A percentile compares a stretch with the other conserved stretches of the same genome.
Conservation (phyloP, 2,797 vertebrate genomes). For the Pyrocephalus nanus region DNA sequence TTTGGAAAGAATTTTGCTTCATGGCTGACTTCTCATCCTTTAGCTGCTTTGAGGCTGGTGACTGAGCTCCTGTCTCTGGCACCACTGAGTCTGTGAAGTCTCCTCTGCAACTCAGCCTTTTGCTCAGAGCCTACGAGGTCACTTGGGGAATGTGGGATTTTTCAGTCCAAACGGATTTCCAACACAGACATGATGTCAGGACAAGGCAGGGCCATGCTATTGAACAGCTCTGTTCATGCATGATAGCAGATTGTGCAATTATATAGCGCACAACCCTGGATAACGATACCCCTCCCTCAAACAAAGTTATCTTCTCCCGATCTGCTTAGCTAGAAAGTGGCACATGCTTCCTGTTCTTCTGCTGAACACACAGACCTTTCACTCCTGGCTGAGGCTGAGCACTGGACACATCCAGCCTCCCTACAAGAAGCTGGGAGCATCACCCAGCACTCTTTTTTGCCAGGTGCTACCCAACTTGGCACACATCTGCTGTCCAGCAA, state of each 20-base stretch:
- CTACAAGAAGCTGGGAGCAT: neutral
- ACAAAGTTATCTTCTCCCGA: slow-evolving; percentile 89
- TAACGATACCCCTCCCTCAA: slow-evolving; percentile 82
- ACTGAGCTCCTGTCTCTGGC: neutral
- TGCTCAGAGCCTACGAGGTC: slow-evolving; percentile 57
- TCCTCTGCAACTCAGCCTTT: slow-evolving; percentile 31
- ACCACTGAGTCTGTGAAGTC: neutral
- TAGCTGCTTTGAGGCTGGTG: neutral
- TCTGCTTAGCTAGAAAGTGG: slow-evolving; percentile 82
- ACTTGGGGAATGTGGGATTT: slow-evolving; percentile 68
- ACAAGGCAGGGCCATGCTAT: slow-evolving; percentile 83
- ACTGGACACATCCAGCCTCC: neutral
- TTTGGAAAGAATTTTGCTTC: neutral
- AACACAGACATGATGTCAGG: slow-evolving; percentile 93
- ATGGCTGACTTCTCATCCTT: neutral
- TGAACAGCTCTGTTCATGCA: slow-evolving; percentile 87
- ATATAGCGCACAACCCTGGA: slow-evolving; percentile 81
- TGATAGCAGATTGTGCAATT: slow-evolving; percentile 85
- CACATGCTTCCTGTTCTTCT: slow-evolving; percentile 76
- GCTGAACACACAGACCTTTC: slow-evolving; percentile 58
- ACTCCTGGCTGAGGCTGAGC: neutral
- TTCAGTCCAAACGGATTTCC: slow-evolving; percentile 88
- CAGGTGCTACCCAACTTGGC: neutral
- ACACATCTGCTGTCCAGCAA: neutral
- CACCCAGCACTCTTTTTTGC: neutral